These are phyloP conservation scores for Narcine bancroftii DNA, from an alignment of 2,113 vertebrate genomes.

Conservation along the genomic window DNA sequence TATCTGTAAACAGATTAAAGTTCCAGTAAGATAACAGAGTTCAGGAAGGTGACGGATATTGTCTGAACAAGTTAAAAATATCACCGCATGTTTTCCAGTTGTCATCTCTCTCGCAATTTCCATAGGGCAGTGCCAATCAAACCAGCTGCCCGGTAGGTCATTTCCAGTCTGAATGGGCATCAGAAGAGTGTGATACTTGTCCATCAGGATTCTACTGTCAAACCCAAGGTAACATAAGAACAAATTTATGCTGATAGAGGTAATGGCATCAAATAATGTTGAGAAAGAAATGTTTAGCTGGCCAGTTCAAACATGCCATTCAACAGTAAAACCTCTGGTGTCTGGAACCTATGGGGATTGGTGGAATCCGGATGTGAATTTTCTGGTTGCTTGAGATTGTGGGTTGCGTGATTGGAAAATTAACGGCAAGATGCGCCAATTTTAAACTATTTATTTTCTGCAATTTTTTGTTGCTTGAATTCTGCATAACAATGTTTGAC, in stretches of 20 bases:
- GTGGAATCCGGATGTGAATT: no score
- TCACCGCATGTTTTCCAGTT: background rate
- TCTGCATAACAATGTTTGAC: no score
- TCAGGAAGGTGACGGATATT: background rate
- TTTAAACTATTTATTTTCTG: no score
- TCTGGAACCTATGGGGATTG: no score
- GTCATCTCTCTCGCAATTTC: background rate
- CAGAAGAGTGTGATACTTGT: background rate
- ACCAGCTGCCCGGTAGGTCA: slow-evolving; percentile 44
- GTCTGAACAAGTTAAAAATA: background rate
- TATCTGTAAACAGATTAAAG: background rate
- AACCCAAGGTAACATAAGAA: background rate
- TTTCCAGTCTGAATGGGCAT: slow-evolving; percentile 4
- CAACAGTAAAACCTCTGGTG: no score
- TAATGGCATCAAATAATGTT: no score
- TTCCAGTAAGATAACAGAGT: background rate
- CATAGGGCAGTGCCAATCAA: slow-evolving; percentile 41
- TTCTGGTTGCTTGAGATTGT: no score
- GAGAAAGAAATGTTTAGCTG: background rate
- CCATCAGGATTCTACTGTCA: slow-evolving; percentile 14
- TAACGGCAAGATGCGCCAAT: no score
- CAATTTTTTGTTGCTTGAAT: no score
- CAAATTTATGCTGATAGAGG: background rate
- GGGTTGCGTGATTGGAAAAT: no score
- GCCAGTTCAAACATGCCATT: background rate